Evolutionary conservation across 2,113 vertebrate species (phyloP), one percentile per base, ranked within the genome.

Genomic region (Vicugna pacos): DNA sequence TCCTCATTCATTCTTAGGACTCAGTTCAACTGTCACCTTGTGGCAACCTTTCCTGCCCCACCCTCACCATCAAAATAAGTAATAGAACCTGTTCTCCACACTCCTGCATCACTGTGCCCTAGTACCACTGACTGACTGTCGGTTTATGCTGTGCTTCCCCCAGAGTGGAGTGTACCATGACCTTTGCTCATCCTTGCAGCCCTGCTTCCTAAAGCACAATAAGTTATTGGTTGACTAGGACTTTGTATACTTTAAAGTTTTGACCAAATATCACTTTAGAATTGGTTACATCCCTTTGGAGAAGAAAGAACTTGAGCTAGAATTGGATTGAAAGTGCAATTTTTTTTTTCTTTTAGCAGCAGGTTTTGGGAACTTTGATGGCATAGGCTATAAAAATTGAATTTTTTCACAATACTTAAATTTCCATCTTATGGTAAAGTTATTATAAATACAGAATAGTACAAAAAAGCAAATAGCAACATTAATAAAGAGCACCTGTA

Each of bases 381-480:
- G 6, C 10, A 26, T 70, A 17, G 12, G 5, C 62, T 91, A 16
- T 93, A 82, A 95, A 87, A 82, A 38, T 48, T 69, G 20, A 50
- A 15, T 38, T n/a, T 62, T 83, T 83, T 38, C 2, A 9, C 83
- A 82, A 82, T 50, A 54, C 14, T 90, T 86, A 60, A 48, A 67
- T 84, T 91, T 93, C 35, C 94, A 38, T 76, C 32, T 14, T 90
- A n/a, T 64, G 67, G 56, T 84, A 30, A 93, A 69, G 28, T 89
- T 94, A 80, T 19, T 94, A 1, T 73, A 88, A 95, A 60, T 17
- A 67, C 6, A 89, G 10, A n/a, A 46, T 16, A 60, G 95, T 24
- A 95, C 32, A 67, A 86, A 73, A 88, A 96, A 89, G 50, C 30
- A 94, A 76, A 89, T 11, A 72, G 14, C 32, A 73, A 9, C 73